Conservation (phyloP, 2,888 invertebrate genomes). For the Ptilodon capucinus region DNA sequence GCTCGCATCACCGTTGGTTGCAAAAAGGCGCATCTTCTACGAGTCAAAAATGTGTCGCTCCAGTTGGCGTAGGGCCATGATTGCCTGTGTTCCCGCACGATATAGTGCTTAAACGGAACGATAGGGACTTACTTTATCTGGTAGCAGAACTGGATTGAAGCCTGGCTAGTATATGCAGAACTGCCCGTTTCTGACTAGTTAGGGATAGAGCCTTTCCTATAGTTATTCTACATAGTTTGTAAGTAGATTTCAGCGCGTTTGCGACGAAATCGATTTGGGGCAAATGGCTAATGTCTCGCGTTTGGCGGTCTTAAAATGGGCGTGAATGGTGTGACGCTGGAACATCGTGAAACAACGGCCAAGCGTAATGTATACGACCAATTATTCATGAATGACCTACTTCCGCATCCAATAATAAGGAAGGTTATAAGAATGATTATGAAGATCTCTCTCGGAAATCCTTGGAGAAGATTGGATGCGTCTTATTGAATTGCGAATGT, state of each 20-base stretch:
- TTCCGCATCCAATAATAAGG: slow-evolving; percentile 32
- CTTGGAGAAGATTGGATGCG: background rate
- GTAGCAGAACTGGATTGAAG: background rate
- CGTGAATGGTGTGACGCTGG: slow-evolving; percentile 19
- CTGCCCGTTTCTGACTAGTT: background rate
- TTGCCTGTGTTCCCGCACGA: slow-evolving; percentile 7
- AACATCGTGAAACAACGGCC: slow-evolving; percentile 17
- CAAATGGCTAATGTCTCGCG: background rate
- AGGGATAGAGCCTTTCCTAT: too few relatives aligned
- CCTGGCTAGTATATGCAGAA: background rate
- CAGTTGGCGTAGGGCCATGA: too few relatives aligned
- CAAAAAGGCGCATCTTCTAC: too few relatives aligned
- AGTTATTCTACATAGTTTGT: background rate
- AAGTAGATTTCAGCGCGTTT: background rate
- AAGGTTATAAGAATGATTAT: slow-evolving; percentile 17
- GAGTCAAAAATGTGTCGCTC: too few relatives aligned
- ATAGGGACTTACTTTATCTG: background rate
- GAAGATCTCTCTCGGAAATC: slow-evolving; percentile 11
- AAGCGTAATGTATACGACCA: slow-evolving; percentile 29
- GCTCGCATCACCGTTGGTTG: too few relatives aligned
- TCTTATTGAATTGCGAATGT: background rate
- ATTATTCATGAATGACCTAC: slow-evolving; percentile 34
- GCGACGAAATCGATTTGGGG: background rate
- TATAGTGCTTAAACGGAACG: background rate
- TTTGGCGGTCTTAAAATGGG: slow-evolving; percentile 1